Conservation (phyloP, 1,140 invertebrate species). For the Macrobrachium nipponense region DNA sequence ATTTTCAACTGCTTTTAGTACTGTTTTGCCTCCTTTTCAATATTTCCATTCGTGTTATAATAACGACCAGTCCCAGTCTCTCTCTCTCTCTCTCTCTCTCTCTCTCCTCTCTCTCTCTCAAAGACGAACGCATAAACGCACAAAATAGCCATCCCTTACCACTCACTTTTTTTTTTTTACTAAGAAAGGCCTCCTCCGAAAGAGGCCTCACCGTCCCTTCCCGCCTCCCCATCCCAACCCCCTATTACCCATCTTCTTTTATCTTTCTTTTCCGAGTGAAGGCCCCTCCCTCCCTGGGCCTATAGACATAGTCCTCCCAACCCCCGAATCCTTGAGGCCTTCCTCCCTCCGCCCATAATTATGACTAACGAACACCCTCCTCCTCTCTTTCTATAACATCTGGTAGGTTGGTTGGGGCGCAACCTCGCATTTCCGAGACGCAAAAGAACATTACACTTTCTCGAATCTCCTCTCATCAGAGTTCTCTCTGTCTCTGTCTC, state of each 20-base stretch:
- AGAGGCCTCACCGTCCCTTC: background rate
- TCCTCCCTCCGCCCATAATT: background rate
- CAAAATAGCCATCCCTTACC: background rate
- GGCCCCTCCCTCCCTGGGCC: too few relatives aligned
- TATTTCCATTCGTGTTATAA: background rate
- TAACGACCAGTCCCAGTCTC: background rate
- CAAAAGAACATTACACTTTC: background rate
- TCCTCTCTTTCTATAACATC: background rate
- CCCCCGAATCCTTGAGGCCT: too few relatives aligned
- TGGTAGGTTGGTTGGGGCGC: background rate
- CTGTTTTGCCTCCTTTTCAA: too few relatives aligned
- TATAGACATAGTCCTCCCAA: background rate
- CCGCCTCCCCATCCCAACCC: background rate
- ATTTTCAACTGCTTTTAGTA: too few relatives aligned
- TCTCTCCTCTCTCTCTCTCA: background rate
- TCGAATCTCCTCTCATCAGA: background rate
- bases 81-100: conserved; percentile 19
- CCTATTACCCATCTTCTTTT: background rate
- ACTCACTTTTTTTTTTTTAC: background rate
- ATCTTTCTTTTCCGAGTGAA: background rate
- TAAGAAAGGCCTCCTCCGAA: background rate
- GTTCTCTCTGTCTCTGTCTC: conserved; percentile 17
- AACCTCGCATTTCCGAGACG: too few relatives aligned
- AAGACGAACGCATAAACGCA: background rate
- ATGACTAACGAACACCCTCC: background rate